Percentiles rank a stretch among this genome's conserved stretches.
Evolutionary conservation across 2,113 vertebrate genomes (phyloP).

Genomic region (Antechinus flavipes): DNA sequence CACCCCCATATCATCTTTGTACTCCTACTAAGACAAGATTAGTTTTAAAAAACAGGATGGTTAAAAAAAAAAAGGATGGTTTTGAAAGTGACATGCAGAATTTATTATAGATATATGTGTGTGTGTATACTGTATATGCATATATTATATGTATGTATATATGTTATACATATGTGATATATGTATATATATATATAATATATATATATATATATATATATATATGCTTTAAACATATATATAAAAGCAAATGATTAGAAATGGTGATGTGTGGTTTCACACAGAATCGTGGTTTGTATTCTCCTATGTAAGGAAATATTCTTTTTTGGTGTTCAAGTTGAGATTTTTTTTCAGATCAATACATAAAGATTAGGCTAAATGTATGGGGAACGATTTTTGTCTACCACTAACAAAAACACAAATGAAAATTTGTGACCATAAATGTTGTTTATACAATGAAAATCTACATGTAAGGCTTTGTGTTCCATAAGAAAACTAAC

Average conservation of each 20-base stretch:
- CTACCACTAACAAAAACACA: slow-evolving; percentile 28
- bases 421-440: slow-evolving; percentile 60
- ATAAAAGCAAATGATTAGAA: neutral
- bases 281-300: neutral
- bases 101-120: neutral
- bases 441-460: slow-evolving; percentile 1
- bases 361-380: neutral
- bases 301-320: neutral
- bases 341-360: neutral
- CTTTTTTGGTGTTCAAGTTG: neutral
- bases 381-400: neutral
- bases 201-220: no score
- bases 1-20: neutral
- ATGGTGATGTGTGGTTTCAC: neutral
- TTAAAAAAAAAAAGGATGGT: neutral
- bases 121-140: no score
- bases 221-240: no score
- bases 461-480: slow-evolving; percentile 37
- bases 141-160: no score
- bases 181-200: no score
- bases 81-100: neutral
- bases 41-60: neutral
- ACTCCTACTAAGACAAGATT: neutral
- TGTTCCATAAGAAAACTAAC: slow-evolving; percentile 45
- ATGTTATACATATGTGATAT: no score